Conservation (phyloP, 2,888 invertebrate genomes). For the Ferrisia virgata region DNA sequence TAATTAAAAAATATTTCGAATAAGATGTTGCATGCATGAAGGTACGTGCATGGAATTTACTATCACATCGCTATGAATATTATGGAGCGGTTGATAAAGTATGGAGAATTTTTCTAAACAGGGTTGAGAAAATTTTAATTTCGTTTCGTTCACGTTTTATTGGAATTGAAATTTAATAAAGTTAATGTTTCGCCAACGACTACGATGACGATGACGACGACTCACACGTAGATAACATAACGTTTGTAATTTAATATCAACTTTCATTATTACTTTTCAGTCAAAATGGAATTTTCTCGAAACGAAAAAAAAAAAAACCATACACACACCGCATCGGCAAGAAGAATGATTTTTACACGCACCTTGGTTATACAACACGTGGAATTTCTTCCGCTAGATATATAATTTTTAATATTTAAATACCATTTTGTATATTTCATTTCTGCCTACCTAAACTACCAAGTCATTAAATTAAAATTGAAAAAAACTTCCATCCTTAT, state of each 20-base stretch:
- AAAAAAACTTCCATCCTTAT: too few species aligned
- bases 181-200: neutral
- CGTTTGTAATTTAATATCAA: neutral
- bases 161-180: neutral
- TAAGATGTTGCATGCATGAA: neutral
- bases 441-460: too few species aligned
- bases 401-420: neutral
- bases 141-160: neutral
- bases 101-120: neutral
- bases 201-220: too few species aligned
- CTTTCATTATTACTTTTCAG: neutral
- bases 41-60: neutral
- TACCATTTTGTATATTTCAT: neutral
- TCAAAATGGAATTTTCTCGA: neutral
- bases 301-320: neutral
- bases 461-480: too few species aligned
- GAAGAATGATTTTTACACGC: neutral
- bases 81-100: neutral
- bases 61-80: neutral
- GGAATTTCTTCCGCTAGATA: neutral
- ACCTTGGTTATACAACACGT: neutral
- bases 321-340: neutral
- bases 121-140: neutral
- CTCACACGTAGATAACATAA: neutral
- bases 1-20: neutral